These are phyloP conservation scores for Lasioglossum oenotherae DNA, from an alignment of 2,888 invertebrate species.

Conservation along the genomic window DNA sequence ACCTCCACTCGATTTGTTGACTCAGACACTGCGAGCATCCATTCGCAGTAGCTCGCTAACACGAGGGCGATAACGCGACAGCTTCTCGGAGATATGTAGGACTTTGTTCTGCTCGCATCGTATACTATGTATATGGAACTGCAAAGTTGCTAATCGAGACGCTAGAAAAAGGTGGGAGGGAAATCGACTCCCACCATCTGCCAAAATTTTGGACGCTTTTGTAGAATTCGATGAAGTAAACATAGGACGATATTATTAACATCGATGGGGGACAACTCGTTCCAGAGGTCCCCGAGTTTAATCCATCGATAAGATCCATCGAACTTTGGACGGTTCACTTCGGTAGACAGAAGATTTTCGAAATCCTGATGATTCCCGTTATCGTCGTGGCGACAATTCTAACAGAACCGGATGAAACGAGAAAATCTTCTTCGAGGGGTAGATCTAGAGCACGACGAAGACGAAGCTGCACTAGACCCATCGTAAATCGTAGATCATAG, in stretches of 20 bases:
- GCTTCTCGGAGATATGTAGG: slow-evolving; percentile 56
- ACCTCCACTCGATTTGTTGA: slow-evolving; percentile 55
- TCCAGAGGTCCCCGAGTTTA: background rate
- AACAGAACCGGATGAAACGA: background rate
- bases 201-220: background rate
- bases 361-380: background rate
- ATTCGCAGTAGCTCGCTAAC: slow-evolving; percentile 65
- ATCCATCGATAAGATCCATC: background rate
- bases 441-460: background rate
- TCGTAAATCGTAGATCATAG: background rate
- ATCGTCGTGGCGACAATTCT: background rate
- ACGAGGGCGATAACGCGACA: slow-evolving; percentile 55
- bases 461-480: background rate
- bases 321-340: background rate
- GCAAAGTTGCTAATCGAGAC: background rate
- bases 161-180: background rate
- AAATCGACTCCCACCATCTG: background rate
- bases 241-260: background rate
- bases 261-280: background rate
- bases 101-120: slow-evolving; percentile 63
- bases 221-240: background rate
- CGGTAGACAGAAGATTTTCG: slow-evolving; percentile 20
- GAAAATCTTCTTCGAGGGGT: background rate
- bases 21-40: slow-evolving; percentile 53
- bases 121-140: background rate